These are phyloP conservation scores for Drosophila birchii DNA, from an alignment of 2,888 invertebrate species.

Conservation along the genomic window DNA sequence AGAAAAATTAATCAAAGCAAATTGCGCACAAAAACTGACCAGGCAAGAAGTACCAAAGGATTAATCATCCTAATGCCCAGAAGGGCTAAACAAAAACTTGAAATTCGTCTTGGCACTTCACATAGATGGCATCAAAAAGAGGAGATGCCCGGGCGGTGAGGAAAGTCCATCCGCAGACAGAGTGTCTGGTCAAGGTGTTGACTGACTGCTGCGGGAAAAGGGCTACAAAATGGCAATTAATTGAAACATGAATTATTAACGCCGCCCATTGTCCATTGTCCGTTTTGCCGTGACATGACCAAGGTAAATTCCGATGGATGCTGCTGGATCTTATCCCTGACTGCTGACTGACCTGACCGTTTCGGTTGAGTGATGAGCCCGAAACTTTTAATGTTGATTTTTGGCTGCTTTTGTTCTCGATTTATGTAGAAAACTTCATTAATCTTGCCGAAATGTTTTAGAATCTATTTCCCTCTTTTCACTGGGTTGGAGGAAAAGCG, in stretches of 20 bases:
- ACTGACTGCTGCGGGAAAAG: slow-evolving; percentile 55
- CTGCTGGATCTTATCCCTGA: slow-evolving; percentile 58
- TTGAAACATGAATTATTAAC: slow-evolving; percentile 82
- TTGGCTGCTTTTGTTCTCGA: slow-evolving; percentile 63
- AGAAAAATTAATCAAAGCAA: slow-evolving; percentile 76
- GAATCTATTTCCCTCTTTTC: slow-evolving; percentile 21
- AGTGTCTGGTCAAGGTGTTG: slow-evolving; percentile 76
- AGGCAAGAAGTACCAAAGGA: slow-evolving; percentile 60
- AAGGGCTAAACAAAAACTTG: slow-evolving; percentile 63
- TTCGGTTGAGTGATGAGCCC: slow-evolving; percentile 48
- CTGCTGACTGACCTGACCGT: slow-evolving; percentile 30
- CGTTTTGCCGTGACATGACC: slow-evolving; percentile 70
- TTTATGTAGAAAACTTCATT: slow-evolving; percentile 74
- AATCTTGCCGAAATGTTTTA: slow-evolving; percentile 75
- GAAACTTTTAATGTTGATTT: slow-evolving; percentile 58
- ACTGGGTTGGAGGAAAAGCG: slow-evolving; percentile 51
- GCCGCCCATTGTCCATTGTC: slow-evolving; percentile 69
- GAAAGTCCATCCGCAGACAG: slow-evolving; percentile 28
- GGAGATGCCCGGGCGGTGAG: slow-evolving; percentile 24
- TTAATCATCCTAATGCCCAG: slow-evolving; percentile 70
- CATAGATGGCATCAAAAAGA: slow-evolving; percentile 45
- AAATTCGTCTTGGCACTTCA: slow-evolving; percentile 79
- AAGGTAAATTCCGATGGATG: slow-evolving; percentile 70
- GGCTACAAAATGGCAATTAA: slow-evolving; percentile 79
- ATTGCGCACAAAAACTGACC: slow-evolving; percentile 78